phyloP scores from a whole-genome alignment of 2,888 invertebrate genomes.

The Agonopterix arenella region DNA sequence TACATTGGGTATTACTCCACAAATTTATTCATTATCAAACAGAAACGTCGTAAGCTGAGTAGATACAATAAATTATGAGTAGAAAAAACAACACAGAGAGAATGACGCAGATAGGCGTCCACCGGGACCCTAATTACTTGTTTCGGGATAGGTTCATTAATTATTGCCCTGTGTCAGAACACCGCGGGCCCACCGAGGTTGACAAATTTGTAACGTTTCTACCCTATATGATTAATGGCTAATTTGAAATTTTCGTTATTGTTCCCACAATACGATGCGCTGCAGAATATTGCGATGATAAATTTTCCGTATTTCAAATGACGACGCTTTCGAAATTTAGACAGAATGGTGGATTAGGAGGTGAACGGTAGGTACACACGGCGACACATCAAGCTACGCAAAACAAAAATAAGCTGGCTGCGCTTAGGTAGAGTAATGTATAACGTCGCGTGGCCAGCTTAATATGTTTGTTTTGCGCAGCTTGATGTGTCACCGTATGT shows the following conservation, averaged over 20 bases:
- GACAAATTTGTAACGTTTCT: slow-evolving; percentile 51
- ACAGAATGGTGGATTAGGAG: too few relatives aligned
- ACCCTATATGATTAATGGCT: slow-evolving; percentile 40
- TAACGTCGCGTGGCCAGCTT: too few relatives aligned
- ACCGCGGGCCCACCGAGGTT: slow-evolving; percentile 24
- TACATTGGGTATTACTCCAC: too few relatives aligned
- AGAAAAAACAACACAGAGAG: slow-evolving; percentile 10
- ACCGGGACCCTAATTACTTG: slow-evolving; percentile 32
- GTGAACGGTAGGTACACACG: too few relatives aligned
- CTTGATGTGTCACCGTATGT: too few relatives aligned
- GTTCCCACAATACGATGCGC: slow-evolving; percentile 29
- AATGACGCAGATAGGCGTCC: slow-evolving; percentile 13
- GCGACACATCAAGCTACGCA: too few relatives aligned
- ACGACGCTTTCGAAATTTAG: neutral
- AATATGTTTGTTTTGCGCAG: too few relatives aligned
- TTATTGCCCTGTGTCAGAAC: slow-evolving; percentile 36
- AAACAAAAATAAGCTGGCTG: too few relatives aligned
- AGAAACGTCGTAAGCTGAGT: too few relatives aligned
- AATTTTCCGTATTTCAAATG: slow-evolving; percentile 11
- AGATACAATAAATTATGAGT: too few relatives aligned
- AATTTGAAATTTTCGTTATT: slow-evolving; percentile 47
- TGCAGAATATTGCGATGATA: slow-evolving; percentile 15
- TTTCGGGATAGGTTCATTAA: slow-evolving; percentile 44
- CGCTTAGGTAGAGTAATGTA: too few relatives aligned
- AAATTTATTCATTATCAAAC: too few relatives aligned